Base-by-base conservation (phyloP, 2,888 invertebrate species). In the Buathra laborator region DNA sequence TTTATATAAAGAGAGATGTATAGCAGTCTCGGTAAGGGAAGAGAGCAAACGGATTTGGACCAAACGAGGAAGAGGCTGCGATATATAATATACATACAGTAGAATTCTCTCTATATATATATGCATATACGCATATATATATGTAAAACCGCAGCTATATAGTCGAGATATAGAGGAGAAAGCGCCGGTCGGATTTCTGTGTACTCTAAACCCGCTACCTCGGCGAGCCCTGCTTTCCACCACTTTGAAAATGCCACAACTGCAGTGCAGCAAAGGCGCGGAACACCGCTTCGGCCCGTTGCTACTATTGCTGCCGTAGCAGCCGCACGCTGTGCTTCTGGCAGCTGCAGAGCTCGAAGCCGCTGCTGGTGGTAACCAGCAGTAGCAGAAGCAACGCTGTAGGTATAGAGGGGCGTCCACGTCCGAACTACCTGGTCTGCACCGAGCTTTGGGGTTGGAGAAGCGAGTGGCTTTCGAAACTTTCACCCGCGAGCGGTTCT, bases 231-330 rank as follows among this genome's bases (percentile, higher is more conserved):
- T 46, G 84, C 77, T 79, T 79, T 85, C 78, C 72, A 82, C 79
- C 84, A 81, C 87, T 86, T 79, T 83, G 86, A 81, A 86, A 86
- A 87, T 86, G 84, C 85, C 81, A 84, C 80, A 85, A 86, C 87
- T 87, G 87, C 87, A 87, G 83, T 87, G 87, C 87, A 87, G 81
- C 82, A 87, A 86, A 86, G 84, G 81, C 80, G 71, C 66, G 80
- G 66, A 82, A 56, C 66, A 71, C 77, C 59, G 82, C 59, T 67
- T 70, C 67, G 37, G 71, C 44, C 71, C 16, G 76, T 66, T 76
- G 46, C 44, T 64, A 59, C 66, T 48, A 70, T 75, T 64, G 79
- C 79, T 75, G 75, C 72, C 76, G 81, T 67, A 68, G 72, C 74
- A 75, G 78, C 74, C 67, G 59, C 62, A 51, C 16, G 16, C 64